Conservation (phyloP, 2,797 vertebrate genomes). For the Myotis findleyi region DNA sequence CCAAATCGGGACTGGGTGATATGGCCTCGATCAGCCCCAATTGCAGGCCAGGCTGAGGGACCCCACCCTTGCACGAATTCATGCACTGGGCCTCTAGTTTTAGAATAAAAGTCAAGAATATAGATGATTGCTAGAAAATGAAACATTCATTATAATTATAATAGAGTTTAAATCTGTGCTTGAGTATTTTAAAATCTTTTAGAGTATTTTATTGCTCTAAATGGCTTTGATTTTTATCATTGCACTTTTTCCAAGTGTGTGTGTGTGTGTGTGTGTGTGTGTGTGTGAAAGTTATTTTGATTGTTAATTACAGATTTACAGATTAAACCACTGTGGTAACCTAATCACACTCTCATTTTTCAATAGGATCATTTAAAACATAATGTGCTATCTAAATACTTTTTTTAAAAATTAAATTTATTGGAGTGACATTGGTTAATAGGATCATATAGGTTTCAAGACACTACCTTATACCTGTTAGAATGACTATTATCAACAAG, state of each 20-base stretch:
- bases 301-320: not conserved
- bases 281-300: not conserved
- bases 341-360: not conserved
- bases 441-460: not conserved
- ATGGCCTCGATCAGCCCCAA: too few relatives aligned
- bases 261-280: not conserved
- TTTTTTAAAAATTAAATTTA: not conserved
- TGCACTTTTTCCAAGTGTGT: not conserved
- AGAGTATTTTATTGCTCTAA: not conserved
- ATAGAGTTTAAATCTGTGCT: not conserved
- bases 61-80: too few relatives aligned
- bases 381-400: not conserved
- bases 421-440: not conserved
- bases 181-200: not conserved
- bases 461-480: not conserved
- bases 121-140: constrained; percentile 62
- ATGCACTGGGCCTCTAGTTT: not conserved
- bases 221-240: not conserved
- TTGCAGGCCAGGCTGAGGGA: too few relatives aligned
- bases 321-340: not conserved
- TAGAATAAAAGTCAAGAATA: constrained; percentile 57
- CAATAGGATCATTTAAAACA: not conserved
- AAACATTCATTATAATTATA: not conserved
- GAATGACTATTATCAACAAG: not conserved
- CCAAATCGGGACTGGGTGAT: too few relatives aligned